phyloP scores from a whole-genome alignment of 2,888 invertebrate genomes.

The Oegoconia quadripuncta region DNA sequence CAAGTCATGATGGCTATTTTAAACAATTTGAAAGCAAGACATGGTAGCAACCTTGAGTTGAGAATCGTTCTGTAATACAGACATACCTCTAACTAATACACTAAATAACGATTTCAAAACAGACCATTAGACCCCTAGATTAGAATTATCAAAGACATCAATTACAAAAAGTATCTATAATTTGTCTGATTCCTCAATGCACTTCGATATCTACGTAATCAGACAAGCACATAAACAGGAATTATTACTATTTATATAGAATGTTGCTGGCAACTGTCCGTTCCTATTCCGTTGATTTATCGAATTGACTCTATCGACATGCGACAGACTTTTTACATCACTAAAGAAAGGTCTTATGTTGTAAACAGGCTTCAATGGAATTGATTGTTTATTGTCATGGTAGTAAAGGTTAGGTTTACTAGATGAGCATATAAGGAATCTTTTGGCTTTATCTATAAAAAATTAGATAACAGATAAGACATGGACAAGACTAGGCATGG shows the following conservation, averaged over 20 bases:
- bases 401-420: conserved; percentile 33
- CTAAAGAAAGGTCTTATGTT: conserved; percentile 35
- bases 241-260: conserved; percentile 49
- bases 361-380: conserved; percentile 26
- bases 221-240: conserved; percentile 37
- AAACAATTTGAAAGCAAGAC: too few species aligned
- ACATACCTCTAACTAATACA: background rate
- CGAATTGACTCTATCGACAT: conserved; percentile 62
- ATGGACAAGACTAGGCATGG: conserved; percentile 32
- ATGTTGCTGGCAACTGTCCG: conserved; percentile 40
- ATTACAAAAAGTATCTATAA: conserved; percentile 35
- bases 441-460: conserved; percentile 62
- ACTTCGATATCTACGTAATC: conserved; percentile 43
- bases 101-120: background rate
- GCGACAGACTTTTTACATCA: conserved; percentile 39
- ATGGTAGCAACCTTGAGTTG: too few species aligned
- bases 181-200: conserved; percentile 20
- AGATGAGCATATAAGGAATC: conserved; percentile 30
- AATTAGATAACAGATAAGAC: conserved; percentile 63
- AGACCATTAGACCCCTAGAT: conserved; percentile 18
- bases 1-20: too few species aligned
- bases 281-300: conserved; percentile 59
- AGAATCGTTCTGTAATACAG: too few species aligned
- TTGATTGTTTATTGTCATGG: conserved; percentile 31
- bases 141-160: conserved; percentile 39